phyloP scores from a whole-genome alignment of 1,140 invertebrate species.

The Scaptomyza pallida region DNA sequence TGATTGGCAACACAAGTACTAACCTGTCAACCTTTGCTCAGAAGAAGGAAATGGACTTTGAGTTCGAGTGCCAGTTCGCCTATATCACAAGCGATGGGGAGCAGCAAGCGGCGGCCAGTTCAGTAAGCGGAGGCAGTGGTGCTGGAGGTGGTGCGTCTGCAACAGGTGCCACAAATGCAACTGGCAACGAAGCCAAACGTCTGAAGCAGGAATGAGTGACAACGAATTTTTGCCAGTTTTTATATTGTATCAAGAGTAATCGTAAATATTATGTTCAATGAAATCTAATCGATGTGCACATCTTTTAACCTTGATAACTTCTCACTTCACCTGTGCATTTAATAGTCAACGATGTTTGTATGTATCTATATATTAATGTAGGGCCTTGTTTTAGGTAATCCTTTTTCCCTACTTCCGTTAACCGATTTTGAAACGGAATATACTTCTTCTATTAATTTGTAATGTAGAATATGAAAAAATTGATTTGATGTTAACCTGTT shows the following conservation, averaged over 20 bases:
- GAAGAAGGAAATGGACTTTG: slow-evolving; percentile 82
- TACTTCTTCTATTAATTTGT: too few relatives aligned
- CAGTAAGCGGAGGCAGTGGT: slow-evolving; percentile 24
- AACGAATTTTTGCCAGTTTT: neutral
- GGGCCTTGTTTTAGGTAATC: too few relatives aligned
- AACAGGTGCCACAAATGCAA: slow-evolving; percentile 2
- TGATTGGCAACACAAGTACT: slow-evolving; percentile 1
- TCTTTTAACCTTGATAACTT: neutral
- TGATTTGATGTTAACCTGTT: too few relatives aligned
- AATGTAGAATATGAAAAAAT: too few relatives aligned
- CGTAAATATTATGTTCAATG: slow-evolving; percentile 44
- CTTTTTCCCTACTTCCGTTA: too few relatives aligned
- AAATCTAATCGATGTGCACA: slow-evolving; percentile 28
- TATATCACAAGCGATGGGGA: slow-evolving; percentile 74
- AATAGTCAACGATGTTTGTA: slow-evolving; percentile 49
- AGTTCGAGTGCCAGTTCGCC: slow-evolving; percentile 80
- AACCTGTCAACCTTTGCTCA: slow-evolving; percentile 40
- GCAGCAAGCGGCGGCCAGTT: slow-evolving; percentile 51
- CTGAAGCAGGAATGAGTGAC: slow-evolving; percentile 78
- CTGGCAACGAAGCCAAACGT: slow-evolving; percentile 71
- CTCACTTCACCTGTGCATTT: slow-evolving; percentile 59
- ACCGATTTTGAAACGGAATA: too few relatives aligned
- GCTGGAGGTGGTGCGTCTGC: neutral
- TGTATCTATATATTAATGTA: too few relatives aligned
- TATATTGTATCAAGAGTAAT: slow-evolving; percentile 7